phyloP scores from a whole-genome alignment of 2,888 invertebrate genomes.

The Zygaena filipendulae region DNA sequence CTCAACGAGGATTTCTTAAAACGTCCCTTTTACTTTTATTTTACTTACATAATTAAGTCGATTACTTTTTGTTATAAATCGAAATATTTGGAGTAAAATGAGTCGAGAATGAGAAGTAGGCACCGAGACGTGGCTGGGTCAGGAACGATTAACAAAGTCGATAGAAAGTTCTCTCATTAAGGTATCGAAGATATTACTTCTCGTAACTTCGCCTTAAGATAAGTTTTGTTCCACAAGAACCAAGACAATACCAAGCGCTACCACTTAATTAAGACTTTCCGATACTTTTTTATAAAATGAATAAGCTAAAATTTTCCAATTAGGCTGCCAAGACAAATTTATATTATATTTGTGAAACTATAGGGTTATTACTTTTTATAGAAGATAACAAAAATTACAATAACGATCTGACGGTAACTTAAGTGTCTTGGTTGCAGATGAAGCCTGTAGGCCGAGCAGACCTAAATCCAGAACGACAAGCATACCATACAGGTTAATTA shows the following conservation, averaged over 20 bases:
- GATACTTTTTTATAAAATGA: too few species aligned
- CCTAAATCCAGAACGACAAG: conserved; percentile 65
- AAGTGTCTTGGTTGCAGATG: conserved; percentile 68
- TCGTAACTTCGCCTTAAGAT: conserved; percentile 54
- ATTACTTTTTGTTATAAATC: too few species aligned
- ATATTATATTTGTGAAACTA: conserved; percentile 18
- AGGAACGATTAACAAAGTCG: conserved; percentile 59
- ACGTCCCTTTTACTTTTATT: too few species aligned
- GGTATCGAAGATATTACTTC: conserved; percentile 64
- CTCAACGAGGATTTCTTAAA: conserved; percentile 16
- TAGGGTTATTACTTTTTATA: conserved; percentile 6
- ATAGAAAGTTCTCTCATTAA: conserved; percentile 66
- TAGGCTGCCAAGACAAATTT: conserved; percentile 37
- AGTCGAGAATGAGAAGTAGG: conserved; percentile 19
- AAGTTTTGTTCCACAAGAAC: conserved; percentile 60
- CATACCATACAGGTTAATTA: conserved; percentile 64
- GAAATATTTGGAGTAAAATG: too few species aligned
- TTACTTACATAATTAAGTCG: too few species aligned
- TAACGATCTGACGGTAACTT: too few species aligned
- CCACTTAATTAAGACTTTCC: conserved; percentile 58
- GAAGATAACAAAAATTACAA: not conserved
- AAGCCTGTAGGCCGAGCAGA: conserved; percentile 66
- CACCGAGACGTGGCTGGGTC: too few species aligned
- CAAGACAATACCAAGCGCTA: conserved; percentile 59
- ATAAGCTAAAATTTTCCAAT: conserved; percentile 36